Percentiles rank a stretch among this genome's conserved stretches.
phyloP scores from a whole-genome alignment of 2,888 invertebrate species.

The Tortrix viridana region DNA sequence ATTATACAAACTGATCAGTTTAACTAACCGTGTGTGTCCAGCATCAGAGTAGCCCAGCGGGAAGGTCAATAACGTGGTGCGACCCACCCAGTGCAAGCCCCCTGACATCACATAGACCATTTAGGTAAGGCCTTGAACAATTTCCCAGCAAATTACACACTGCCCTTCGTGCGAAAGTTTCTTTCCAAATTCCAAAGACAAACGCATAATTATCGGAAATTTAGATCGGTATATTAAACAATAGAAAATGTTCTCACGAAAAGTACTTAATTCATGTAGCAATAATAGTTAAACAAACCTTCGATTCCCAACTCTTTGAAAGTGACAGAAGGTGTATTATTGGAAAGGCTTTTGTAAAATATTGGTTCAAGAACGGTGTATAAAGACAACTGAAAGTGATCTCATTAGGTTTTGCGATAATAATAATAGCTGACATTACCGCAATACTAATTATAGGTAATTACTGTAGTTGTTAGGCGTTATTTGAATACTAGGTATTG shows the following conservation, averaged over 20 bases:
- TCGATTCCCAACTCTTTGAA: background rate
- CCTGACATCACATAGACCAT: no score
- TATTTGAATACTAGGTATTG: conserved; percentile 5
- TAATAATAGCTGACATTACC: conserved; percentile 41
- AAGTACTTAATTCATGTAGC: background rate
- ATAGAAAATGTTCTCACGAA: conserved; percentile 22
- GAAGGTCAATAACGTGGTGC: no score
- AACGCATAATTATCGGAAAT: conserved; percentile 28
- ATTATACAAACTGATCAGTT: no score
- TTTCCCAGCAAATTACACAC: conserved; percentile 23
- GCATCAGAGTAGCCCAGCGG: no score
- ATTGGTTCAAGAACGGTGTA: conserved; percentile 37
- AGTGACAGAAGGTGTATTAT: background rate
- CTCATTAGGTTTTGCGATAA: conserved; percentile 39
- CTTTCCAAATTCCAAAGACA: conserved; percentile 15
- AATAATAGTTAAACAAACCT: background rate
- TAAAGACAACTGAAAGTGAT: conserved; percentile 44
- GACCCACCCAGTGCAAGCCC: no score
- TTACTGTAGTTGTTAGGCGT: conserved; percentile 37
- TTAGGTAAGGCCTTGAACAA: background rate
- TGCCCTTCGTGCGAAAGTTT: conserved; percentile 8
- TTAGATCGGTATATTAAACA: conserved; percentile 34
- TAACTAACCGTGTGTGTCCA: no score
- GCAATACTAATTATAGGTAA: conserved; percentile 40
- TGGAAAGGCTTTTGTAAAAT: conserved; percentile 23